These are phyloP conservation scores for Micrasema minimum DNA, from an alignment of 1,140 invertebrate genomes.

Conservation along the genomic window DNA sequence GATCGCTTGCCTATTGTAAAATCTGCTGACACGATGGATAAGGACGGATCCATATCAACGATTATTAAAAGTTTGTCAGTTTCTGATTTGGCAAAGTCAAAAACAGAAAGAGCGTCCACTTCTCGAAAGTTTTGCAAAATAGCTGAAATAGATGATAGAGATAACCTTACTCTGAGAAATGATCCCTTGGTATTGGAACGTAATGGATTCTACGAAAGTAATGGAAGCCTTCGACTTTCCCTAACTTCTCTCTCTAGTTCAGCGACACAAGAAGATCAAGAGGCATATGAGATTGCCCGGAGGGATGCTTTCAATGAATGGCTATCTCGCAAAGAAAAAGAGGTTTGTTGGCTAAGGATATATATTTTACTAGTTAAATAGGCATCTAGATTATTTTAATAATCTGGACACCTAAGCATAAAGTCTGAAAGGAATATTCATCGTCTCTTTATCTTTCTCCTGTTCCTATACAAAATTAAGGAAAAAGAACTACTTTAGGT, in stretches of 20 bases:
- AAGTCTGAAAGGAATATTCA: too few species aligned
- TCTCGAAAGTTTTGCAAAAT: conserved; percentile 25
- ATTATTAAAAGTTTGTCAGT: conserved; percentile 22
- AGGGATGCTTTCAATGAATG: conserved; percentile 62
- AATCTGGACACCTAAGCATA: too few species aligned
- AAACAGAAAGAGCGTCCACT: conserved; percentile 7
- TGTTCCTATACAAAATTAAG: too few species aligned
- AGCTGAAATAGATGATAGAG: conserved; percentile 32
- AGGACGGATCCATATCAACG: not conserved
- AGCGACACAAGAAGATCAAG: conserved; percentile 62
- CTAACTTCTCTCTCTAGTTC: conserved; percentile 62
- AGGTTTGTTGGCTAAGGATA: conserved; percentile 53
- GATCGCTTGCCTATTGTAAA: not conserved
- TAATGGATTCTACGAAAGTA: conserved; percentile 55
- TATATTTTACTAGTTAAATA: too few species aligned
- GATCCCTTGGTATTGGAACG: conserved; percentile 56
- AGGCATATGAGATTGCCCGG: conserved; percentile 59
- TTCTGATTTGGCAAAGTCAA: conserved; percentile 14
- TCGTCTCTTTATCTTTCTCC: too few species aligned
- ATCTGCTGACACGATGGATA: conserved; percentile 10
- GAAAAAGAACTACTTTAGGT: too few species aligned
- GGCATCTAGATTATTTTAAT: too few species aligned
- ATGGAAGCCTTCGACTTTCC: conserved; percentile 62
- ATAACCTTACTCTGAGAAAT: conserved; percentile 57
- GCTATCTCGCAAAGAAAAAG: conserved; percentile 61